phyloP scores from a whole-genome alignment of 2,113 vertebrate genomes.

The Phaethon lepturus region DNA sequence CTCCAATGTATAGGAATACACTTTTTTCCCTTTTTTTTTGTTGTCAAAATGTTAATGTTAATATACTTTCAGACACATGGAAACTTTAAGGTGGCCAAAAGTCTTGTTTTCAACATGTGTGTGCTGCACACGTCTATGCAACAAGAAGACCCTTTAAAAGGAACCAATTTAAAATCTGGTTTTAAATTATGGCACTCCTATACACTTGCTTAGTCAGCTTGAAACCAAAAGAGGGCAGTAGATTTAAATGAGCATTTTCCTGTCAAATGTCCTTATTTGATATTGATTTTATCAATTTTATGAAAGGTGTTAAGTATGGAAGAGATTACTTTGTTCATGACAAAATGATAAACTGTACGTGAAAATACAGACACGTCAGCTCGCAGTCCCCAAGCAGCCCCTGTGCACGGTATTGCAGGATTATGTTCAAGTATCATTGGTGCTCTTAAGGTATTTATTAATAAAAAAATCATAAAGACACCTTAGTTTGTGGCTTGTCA shows the following conservation, averaged over 20 bases:
- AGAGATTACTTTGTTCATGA: constrained; percentile 39
- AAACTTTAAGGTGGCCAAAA: constrained; percentile 40
- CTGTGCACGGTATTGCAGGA: constrained; percentile 34
- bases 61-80: neutral
- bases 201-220: neutral
- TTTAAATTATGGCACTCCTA: constrained; percentile 9
- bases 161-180: neutral
- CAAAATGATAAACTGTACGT: neutral
- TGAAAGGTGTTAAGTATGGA: constrained; percentile 13
- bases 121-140: neutral
- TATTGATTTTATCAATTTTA: constrained; percentile 7
- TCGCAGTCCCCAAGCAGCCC: neutral
- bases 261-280: constrained; percentile 23
- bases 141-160: constrained; percentile 20
- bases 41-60: constrained; percentile 29
- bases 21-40: neutral
- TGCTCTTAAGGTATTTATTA: constrained; percentile 81
- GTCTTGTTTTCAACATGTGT: neutral
- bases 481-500: constrained; percentile 2
- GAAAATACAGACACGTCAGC: neutral
- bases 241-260: constrained; percentile 16
- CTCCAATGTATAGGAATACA: constrained; percentile 38
- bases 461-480: constrained; percentile 73
- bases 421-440: constrained; percentile 62
- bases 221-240: neutral